Evolutionary conservation across 2,113 vertebrate species (phyloP), one percentile per base, ranked within the genome.

Genomic region (Thermophis baileyi): DNA sequence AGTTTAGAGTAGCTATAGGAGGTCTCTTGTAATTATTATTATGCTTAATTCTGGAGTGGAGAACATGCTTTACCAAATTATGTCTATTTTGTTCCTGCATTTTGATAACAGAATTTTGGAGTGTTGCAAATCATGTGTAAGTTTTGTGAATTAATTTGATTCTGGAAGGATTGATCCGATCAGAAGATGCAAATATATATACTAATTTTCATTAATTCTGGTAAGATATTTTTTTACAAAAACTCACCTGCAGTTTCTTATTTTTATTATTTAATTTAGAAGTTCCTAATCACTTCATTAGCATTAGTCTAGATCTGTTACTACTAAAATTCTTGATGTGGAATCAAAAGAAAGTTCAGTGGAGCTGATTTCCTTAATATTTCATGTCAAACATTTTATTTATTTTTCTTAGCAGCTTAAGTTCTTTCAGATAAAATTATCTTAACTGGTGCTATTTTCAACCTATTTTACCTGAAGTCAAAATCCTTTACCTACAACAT

Each of bases 381-480:
- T 46, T 60, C 74, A 74, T 60, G 69, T 86, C 53, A 86, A 46
- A 93, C 60, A 90, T 50, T 86, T 93, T 93, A 93, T 93, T 93
- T 89, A 93, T 90, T 93, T 92, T 89, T 50, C 53, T 60, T 60
- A 86, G 69, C 44, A 85, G 74, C 46, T 86, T 93, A 90, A 90
- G 40, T 57, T 90, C 20, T 57, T 51, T 90, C 74, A 88, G 60
- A 86, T 85, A 93, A 93, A 90, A 93, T 89, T 86, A 46, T 90
- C 74, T 90, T 93, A 89, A 93, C 88, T 93, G 85, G 69, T 85
- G 74, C 74, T 60, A 46, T 54, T 93, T 47, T 40, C 92, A 85
- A 25, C 22, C 69, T 85, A 93, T 90, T 93, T 93, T 90, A 93
- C 74, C 92, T 86, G 74, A 93, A 90, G 88, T 93, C 88, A 90